phyloP scores from a whole-genome alignment of 1,140 invertebrate genomes.

The Leptinotarsa texana region DNA sequence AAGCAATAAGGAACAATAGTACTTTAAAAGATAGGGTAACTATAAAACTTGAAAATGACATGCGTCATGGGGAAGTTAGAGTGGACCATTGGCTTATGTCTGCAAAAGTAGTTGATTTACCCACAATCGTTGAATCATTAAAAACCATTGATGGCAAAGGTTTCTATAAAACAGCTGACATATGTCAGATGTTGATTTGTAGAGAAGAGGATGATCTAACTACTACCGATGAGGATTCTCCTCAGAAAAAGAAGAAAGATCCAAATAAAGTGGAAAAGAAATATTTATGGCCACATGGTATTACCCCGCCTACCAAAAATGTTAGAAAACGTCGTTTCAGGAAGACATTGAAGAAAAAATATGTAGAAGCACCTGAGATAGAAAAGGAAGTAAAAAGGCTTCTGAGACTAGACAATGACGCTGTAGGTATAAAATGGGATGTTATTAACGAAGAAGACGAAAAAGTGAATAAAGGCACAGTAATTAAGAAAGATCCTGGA shows the following conservation, averaged over 20 bases:
- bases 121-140: conserved; percentile 88
- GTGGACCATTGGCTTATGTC: conserved; percentile 87
- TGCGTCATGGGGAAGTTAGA: conserved; percentile 85
- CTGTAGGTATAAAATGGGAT: conserved; percentile 76
- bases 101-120: conserved; percentile 90
- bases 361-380: conserved; percentile 95
- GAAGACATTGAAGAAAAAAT: conserved; percentile 95
- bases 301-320: conserved; percentile 94
- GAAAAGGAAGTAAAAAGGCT: conserved; percentile 95
- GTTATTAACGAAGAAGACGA: conserved; percentile 91
- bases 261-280: conserved; percentile 93
- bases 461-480: conserved; percentile 63
- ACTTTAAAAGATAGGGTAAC: conserved; percentile 83
- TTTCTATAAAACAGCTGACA: conserved; percentile 96
- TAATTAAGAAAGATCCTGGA: conserved; percentile 59
- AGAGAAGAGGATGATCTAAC: conserved; percentile 83
- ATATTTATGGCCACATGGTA: conserved; percentile 89
- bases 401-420: conserved; percentile 89
- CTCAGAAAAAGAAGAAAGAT: conserved; percentile 86
- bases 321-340: conserved; percentile 89
- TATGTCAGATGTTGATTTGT: conserved; percentile 89
- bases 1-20: conserved; percentile 72
- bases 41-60: conserved; percentile 90
- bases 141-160: conserved; percentile 97
- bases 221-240: conserved; percentile 79